These are phyloP conservation scores for Holacanthella duospinosa DNA, from an alignment of 2,888 invertebrate genomes.

Conservation along the genomic window DNA sequence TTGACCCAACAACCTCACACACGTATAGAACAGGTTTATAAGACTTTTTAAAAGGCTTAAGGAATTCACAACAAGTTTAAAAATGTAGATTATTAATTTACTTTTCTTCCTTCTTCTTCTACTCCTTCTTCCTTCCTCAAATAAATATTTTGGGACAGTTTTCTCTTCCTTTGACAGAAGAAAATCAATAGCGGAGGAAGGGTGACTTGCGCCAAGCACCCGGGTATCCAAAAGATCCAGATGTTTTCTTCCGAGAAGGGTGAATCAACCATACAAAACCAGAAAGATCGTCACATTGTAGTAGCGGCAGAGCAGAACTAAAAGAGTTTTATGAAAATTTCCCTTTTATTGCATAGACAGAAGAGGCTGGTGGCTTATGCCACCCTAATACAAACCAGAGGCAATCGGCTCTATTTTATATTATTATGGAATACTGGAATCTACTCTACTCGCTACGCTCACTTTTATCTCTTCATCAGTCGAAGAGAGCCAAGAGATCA, in stretches of 20 bases:
- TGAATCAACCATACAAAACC: neutral
- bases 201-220: neutral
- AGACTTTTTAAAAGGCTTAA: neutral
- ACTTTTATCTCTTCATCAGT: constrained; percentile 43
- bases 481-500: constrained; percentile 68
- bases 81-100: neutral
- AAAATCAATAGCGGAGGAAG: constrained; percentile 2
- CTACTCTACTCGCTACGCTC: neutral
- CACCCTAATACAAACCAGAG: neutral
- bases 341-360: neutral
- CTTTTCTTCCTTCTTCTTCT: neutral
- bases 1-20: neutral
- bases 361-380: neutral
- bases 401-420: constrained; percentile 2
- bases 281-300: neutral
- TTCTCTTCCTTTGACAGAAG: neutral
- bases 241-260: neutral
- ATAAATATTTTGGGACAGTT: neutral
- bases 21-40: neutral
- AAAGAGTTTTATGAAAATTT: neutral
- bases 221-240: neutral
- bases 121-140: neutral
- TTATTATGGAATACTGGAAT: neutral
- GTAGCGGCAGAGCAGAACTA: too few relatives aligned
- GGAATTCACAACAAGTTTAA: neutral